Percentiles rank a stretch among this genome's conserved stretches.
Conservation (phyloP, 1,140 invertebrate genomes). For the Drosophila baimaii region DNA sequence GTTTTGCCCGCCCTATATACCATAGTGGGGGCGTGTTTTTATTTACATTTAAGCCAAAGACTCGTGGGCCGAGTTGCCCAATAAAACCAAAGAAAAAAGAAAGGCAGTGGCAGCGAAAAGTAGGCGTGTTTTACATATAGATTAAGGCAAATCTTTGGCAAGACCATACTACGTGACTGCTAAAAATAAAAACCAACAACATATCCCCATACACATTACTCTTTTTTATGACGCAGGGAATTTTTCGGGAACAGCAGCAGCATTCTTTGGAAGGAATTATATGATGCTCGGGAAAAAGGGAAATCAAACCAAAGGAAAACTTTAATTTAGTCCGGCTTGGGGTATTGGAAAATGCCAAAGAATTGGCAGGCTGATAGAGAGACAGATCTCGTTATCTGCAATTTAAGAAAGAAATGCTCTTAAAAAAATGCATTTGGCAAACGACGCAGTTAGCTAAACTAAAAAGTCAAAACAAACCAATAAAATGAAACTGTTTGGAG, state of each 20-base stretch:
- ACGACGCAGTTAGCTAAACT: slow-evolving; percentile 54
- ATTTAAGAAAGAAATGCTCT: slow-evolving; percentile 5
- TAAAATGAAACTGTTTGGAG: slow-evolving; percentile 47
- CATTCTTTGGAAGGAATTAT: slow-evolving; percentile 11
- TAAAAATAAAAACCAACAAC: slow-evolving; percentile 51
- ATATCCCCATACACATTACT: slow-evolving; percentile 47
- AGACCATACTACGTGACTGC: slow-evolving; percentile 47
- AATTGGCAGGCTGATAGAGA: background rate
- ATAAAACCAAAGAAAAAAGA: slow-evolving; percentile 21
- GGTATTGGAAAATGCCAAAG: slow-evolving; percentile 1
- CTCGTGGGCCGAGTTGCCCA: slow-evolving; percentile 37
- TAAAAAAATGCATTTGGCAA: slow-evolving; percentile 46
- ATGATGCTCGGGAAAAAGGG: background rate
- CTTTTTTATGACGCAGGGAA: slow-evolving; percentile 48
- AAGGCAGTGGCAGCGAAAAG: slow-evolving; percentile 32
- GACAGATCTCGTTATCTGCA: background rate
- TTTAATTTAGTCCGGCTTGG: background rate
- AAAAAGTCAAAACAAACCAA: slow-evolving; percentile 56
- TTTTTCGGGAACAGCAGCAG: slow-evolving; percentile 31
- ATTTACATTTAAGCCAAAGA: slow-evolving; percentile 56
- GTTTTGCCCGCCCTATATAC: slow-evolving; percentile 20
- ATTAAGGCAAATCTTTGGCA: slow-evolving; percentile 47
- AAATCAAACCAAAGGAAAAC: background rate
- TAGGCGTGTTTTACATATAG: slow-evolving; percentile 54
- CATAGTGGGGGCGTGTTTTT: slow-evolving; percentile 49